These are phyloP conservation scores for Bombyx mori DNA, from an alignment of 1,140 invertebrate genomes.

Conservation along the genomic window DNA sequence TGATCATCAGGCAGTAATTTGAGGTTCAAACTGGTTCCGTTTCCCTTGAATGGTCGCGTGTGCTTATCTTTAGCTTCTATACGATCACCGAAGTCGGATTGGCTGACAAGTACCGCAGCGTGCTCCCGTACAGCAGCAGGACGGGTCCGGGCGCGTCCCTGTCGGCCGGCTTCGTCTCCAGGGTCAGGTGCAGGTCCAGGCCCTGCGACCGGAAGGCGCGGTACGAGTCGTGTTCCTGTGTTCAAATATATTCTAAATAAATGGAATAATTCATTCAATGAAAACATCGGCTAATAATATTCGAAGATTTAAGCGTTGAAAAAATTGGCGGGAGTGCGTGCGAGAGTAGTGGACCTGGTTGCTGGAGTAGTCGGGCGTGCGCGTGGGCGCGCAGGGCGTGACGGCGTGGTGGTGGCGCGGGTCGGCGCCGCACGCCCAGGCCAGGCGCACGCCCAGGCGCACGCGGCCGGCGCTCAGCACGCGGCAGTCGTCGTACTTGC, in stretches of 20 bases:
- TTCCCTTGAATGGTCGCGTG: no score
- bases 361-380: constrained; percentile 96
- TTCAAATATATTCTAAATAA: constrained; percentile 4
- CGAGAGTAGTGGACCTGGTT: constrained; percentile 77
- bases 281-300: no score
- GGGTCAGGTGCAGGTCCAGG: constrained; percentile 87
- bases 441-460: constrained; percentile 86
- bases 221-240: constrained; percentile 75
- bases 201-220: constrained; percentile 95
- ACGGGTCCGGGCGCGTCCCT: constrained; percentile 82
- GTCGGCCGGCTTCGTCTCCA: constrained; percentile 88
- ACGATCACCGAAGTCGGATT: no score
- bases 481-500: constrained; percentile 98
- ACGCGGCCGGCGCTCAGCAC: constrained; percentile 93
- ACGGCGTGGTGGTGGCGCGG: constrained; percentile 97
- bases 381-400: constrained; percentile 95
- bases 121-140: constrained; percentile 92
- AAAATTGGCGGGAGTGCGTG: neutral
- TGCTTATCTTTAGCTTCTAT: constrained; percentile 25
- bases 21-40: no score
- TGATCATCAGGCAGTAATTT: no score
- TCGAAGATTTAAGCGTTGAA: neutral
- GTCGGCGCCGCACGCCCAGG: constrained; percentile 94
- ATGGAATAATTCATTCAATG: no score
- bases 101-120: constrained; percentile 62